These are phyloP conservation scores for Poeciliopsis infans DNA, from an alignment of 2,797 vertebrate species.

Conservation along the genomic window DNA sequence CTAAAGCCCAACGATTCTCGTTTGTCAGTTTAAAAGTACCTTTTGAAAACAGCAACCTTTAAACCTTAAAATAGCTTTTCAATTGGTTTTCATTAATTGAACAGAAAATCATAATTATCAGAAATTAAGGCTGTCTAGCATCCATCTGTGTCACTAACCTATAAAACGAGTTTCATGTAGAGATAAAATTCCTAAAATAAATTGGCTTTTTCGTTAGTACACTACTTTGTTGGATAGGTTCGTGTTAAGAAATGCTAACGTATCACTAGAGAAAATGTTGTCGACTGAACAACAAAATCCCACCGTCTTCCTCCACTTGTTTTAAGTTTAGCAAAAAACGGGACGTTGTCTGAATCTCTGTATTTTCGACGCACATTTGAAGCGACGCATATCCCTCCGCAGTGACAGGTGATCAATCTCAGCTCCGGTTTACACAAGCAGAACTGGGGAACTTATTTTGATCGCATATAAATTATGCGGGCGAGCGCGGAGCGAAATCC, in stretches of 20 bases:
- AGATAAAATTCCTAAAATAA: neutral
- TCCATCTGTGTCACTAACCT: neutral
- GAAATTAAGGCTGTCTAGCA: neutral
- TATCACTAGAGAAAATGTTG: neutral
- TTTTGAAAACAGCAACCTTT: neutral
- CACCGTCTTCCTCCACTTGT: neutral
- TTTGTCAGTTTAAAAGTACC: neutral
- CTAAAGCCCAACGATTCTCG: neutral
- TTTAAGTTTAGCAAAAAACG: neutral
- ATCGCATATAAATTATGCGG: slow-evolving; percentile 25
- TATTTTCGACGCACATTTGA: neutral
- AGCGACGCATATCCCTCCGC: neutral
- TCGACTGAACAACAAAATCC: neutral
- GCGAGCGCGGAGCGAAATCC: slow-evolving; percentile 28
- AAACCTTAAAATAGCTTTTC: neutral
- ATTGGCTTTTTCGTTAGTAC: neutral
- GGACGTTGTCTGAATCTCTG: neutral
- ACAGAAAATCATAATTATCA: neutral
- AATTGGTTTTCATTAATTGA: neutral
- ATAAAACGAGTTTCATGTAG: neutral
- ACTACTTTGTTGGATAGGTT: neutral
- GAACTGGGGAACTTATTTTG: neutral
- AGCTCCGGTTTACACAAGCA: neutral
- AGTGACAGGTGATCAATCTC: neutral
- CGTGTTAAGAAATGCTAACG: neutral